These are phyloP conservation scores for Limonius californicus DNA, from an alignment of 1,140 invertebrate species.

Conservation along the genomic window DNA sequence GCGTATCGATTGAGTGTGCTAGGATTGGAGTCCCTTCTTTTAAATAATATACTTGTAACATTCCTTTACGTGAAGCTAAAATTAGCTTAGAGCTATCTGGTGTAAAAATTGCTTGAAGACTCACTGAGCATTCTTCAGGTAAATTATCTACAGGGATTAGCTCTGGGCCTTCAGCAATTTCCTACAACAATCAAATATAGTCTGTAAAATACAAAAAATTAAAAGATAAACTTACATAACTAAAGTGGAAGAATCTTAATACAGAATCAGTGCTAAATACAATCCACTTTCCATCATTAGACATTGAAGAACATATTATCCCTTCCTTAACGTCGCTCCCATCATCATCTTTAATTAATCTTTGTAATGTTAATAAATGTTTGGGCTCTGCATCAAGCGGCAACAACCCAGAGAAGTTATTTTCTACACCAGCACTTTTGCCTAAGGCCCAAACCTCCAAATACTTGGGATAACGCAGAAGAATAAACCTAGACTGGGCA, in stretches of 20 bases:
- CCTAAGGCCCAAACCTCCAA: constrained; percentile 57
- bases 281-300: constrained; percentile 63
- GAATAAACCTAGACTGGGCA: constrained; percentile 54
- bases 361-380: constrained; percentile 59
- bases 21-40: constrained; percentile 22
- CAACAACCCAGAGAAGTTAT: constrained; percentile 33
- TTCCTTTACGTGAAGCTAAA: constrained; percentile 31
- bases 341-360: constrained; percentile 30
- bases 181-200: constrained; percentile 8
- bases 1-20: constrained; percentile 28
- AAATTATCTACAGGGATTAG: background rate
- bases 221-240: constrained; percentile 45
- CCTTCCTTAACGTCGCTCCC: constrained; percentile 53
- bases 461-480: constrained; percentile 66
- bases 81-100: constrained; percentile 34
- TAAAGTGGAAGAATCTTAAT: constrained; percentile 64
- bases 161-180: background rate
- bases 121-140: constrained; percentile 13
- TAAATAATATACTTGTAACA: constrained; percentile 34
- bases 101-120: constrained; percentile 35
- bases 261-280: constrained; percentile 67
- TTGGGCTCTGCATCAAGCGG: constrained; percentile 52
- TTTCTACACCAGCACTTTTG: constrained; percentile 30
- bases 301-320: constrained; percentile 65
- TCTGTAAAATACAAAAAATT: too few species aligned